phyloP scores from a whole-genome alignment of 2,888 invertebrate species.

The Eurytoma californica region DNA sequence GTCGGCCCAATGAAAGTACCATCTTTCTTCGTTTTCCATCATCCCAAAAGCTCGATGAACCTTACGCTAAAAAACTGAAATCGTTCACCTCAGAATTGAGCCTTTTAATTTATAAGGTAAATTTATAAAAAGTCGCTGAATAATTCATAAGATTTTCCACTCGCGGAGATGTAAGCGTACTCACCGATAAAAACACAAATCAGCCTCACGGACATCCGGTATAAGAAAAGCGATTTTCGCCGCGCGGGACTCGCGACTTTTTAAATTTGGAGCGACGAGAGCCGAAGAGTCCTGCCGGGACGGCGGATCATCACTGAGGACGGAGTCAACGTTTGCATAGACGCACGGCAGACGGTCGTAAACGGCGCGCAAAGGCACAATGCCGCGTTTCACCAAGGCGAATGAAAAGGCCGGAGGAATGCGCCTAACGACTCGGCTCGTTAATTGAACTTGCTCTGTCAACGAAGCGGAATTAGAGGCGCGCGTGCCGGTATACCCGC shows the following conservation, averaged over 20 bases:
- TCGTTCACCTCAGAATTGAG: no score
- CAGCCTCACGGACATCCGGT: not conserved
- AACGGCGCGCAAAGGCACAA: no score
- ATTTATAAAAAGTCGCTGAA: not conserved
- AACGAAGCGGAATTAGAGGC: conserved; percentile 59
- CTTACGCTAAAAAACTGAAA: no score
- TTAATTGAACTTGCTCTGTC: conserved; percentile 33
- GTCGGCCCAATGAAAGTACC: conserved; percentile 76
- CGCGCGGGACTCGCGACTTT: no score
- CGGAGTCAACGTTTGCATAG: not conserved
- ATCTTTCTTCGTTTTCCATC: conserved; percentile 60
- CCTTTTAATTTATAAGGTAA: no score
- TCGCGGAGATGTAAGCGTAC: no score
- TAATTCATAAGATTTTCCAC: conserved; percentile 15
- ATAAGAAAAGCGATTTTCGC: no score
- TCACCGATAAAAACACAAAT: no score
- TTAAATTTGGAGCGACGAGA: not conserved
- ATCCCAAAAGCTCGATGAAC: not conserved
- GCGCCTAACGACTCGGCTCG: conserved; percentile 1
- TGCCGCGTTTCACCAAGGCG: not conserved
- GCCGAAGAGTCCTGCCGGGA: not conserved
- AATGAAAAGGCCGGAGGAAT: conserved; percentile 6
- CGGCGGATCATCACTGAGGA: not conserved
- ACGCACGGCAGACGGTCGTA: not conserved
- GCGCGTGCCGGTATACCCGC: conserved; percentile 32